These are phyloP conservation scores for Sycobia sp. DNA, from an alignment of 1,140 invertebrate species.

Conservation along the genomic window DNA sequence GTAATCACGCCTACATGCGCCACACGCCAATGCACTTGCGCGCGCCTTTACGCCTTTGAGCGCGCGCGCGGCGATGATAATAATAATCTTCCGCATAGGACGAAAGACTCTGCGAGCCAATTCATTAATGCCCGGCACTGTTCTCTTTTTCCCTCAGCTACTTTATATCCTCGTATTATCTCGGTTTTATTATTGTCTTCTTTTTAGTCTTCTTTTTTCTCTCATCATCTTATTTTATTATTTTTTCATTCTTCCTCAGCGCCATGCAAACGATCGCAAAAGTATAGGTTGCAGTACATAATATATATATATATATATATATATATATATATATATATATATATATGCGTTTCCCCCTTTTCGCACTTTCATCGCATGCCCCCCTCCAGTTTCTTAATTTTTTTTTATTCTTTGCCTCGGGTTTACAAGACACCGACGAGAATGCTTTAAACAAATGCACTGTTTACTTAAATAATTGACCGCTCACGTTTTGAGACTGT, in stretches of 20 bases:
- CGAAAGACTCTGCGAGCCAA: no score
- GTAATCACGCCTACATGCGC: constrained; percentile 34
- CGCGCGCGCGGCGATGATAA: not conserved
- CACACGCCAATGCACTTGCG: constrained; percentile 23
- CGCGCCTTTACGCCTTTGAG: not conserved
- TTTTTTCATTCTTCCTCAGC: constrained; percentile 1
- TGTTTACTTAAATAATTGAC: not conserved
- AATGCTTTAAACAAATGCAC: not conserved
- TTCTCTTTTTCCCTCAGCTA: no score
- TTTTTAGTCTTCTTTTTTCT: no score
- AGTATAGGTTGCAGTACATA: no score
- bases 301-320: no score
- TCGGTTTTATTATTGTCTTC: no score
- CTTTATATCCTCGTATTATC: no score
- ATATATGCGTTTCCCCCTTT: not conserved
- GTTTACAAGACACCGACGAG: not conserved
- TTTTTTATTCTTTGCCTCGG: not conserved
- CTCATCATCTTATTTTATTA: no score
- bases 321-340: no score
- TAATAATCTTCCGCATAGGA: not conserved
- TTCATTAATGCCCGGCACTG: no score
- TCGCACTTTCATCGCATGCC: not conserved
- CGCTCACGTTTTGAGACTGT: not conserved
- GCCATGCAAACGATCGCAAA: no score
- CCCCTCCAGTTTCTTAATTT: no score